Base-by-base conservation (phyloP, 30 jellyfish, hydroid and myxozoan genomes). In the Sanderia malayensis region DNA sequence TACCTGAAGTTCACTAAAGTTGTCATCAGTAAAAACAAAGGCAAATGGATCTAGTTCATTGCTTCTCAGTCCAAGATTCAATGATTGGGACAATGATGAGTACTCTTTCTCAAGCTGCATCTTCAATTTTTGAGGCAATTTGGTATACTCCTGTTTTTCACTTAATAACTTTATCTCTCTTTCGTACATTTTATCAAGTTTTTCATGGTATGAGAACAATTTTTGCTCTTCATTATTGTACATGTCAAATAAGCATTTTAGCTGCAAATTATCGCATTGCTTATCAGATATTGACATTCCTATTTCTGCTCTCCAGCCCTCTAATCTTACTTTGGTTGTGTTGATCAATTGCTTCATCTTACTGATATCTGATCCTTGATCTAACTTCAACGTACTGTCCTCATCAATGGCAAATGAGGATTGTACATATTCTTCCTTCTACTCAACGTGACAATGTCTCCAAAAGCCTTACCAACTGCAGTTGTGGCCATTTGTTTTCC, bases 301-400 rank as follows among this genome's bases (percentile, higher is more conserved):
- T 61, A 61, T n/a, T 61, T 25, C 73, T 28, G 53, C 53, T 61
- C 73, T 61, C 55, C 73, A 61, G 73, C 73, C 73, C 73, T 61
- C 73, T 28, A 61, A 61, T 61, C 23, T 61, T 61, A 9, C 26
- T 61, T 61, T 61, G 21, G 73, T 61, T 24, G 73, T 61, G 73
- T 61, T 25, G 73, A 61, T 26, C 53, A 61, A 61, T 26, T 61
- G 49, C 53, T 61, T 61, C 73, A 61, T 26, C 73, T 61, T 61
- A 26, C 52, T 0, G 53, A 4, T 4, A 0, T 61, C 55, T 61
- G 73, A 61, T 61, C 73, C 73, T 61, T 59, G 71, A 25, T 59
- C 71, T 44, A 59, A 59, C 44, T 25, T 61, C 23, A 61, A 61
- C 24, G 73, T 0, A 29, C 3, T 61, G 73, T 61, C 73, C 73